Percentiles rank a stretch among this genome's conserved stretches.
These are phyloP conservation scores for Pocillopora meandrina DNA, from an alignment of 92 coral and sea anemone species.

Conservation along the genomic window DNA sequence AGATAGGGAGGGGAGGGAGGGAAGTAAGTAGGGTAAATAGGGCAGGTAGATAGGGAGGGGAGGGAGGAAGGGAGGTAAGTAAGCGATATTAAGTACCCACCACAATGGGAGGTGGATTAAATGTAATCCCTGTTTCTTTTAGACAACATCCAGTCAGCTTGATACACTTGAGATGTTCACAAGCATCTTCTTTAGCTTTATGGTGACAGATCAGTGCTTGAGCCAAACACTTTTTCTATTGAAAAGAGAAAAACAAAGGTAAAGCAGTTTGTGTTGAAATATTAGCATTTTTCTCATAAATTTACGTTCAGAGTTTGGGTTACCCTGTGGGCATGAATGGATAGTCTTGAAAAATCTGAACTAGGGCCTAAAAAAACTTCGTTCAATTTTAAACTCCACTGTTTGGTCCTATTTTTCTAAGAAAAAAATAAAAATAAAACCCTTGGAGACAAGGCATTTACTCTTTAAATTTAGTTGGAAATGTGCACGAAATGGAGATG, in stretches of 20 bases:
- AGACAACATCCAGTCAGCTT: conserved; percentile 21
- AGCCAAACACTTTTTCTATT: background rate
- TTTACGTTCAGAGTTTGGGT: too few relatives aligned
- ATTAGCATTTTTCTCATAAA: background rate
- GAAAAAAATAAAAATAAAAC: too few relatives aligned
- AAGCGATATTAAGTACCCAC: background rate
- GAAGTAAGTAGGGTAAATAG: background rate
- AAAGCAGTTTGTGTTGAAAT: background rate
- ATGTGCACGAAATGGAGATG: too few relatives aligned
- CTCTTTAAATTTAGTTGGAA: too few relatives aligned
- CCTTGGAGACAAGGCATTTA: too few relatives aligned
- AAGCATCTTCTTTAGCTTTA: conserved; percentile 26
- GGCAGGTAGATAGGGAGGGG: background rate
- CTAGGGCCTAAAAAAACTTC: too few relatives aligned
- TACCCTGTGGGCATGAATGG: too few relatives aligned
- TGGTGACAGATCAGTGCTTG: conserved; percentile 15
- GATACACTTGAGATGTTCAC: conserved; percentile 30
- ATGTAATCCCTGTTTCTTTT: background rate
- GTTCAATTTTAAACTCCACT: too few relatives aligned
- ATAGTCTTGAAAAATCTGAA: too few relatives aligned
- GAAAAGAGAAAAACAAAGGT: background rate
- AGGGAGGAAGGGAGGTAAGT: background rate
- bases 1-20: background rate
- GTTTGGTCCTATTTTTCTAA: too few relatives aligned
- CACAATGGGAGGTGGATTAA: background rate